Conservation (phyloP, 2,113 vertebrate species). For the Coptodon rendalli region DNA sequence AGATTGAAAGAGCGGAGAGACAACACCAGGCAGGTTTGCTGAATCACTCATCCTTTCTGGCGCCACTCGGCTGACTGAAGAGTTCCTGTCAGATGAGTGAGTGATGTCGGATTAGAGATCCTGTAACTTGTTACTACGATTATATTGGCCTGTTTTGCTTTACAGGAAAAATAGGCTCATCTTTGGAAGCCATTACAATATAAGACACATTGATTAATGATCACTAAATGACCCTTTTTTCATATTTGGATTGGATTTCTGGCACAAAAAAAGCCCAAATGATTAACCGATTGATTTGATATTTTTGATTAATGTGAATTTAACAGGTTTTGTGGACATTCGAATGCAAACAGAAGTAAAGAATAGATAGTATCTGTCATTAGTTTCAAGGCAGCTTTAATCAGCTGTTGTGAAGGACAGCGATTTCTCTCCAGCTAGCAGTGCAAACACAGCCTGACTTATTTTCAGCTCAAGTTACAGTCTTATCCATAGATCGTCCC, state of each 20-base stretch:
- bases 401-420: slow-evolving; percentile 8
- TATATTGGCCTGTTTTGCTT: slow-evolving; percentile 21
- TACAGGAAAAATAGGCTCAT: slow-evolving; percentile 1
- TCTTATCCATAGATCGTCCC: slow-evolving; percentile 6
- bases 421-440: background rate
- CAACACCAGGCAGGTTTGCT: slow-evolving; percentile 77
- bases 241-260: slow-evolving; percentile 2
- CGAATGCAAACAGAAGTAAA: background rate
- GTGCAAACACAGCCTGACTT: slow-evolving; percentile 39
- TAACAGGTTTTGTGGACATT: background rate
- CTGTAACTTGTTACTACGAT: slow-evolving; percentile 69
- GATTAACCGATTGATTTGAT: slow-evolving; percentile 4
- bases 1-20: slow-evolving; percentile 68
- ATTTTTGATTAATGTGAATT: background rate
- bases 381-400: background rate
- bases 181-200: background rate
- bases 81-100: slow-evolving; percentile 76
- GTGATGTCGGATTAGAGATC: slow-evolving; percentile 67
- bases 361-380: background rate
- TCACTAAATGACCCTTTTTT: slow-evolving; percentile 8
- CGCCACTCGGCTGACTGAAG: slow-evolving; percentile 73
- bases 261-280: background rate
- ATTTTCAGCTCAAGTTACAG: slow-evolving; percentile 54
- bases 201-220: slow-evolving; percentile 29
- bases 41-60: slow-evolving; percentile 81